Evolutionary conservation across 2,888 invertebrate species (phyloP), one percentile per base, ranked within the genome.

Genomic region (Limnephilus auricula): DNA sequence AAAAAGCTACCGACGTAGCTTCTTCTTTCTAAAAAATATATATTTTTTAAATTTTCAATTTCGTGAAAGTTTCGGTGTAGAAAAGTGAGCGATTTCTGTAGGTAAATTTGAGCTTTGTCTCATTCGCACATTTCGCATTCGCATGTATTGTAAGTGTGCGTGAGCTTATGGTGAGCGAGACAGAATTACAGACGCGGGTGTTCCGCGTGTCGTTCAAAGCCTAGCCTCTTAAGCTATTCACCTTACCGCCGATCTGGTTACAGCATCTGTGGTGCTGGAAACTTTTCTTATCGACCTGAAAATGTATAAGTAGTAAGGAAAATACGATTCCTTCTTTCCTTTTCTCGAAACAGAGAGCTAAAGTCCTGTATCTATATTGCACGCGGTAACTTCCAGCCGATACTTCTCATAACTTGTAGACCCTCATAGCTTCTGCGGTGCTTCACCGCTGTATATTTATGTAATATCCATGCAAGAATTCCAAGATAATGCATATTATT

Each of bases 401-500:
- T 65, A 65, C 65, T n/a, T 25, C n/a, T 65, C 65, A n/a, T 65
- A 65, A 65, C 65, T 65, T 65, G 65, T 9, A 25, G 65, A 65
- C 9, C 25, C 65, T 25, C 9, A 25, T 9, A n/a, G 65, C 65
- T n/a, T 6, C 65, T 25, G 65, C 25, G 65, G 65, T 65, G 65
- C 65, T 65, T 65, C 65, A n/a, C 65, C 65, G 65, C n/a, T n/a
- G 4, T 6, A 65, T n/a, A 65, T 65, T 65, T 65, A 65, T n/a
- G 65, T 65, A 65, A 65, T 65, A 65, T 65, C 18, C 65, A 65
- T 65, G 18, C 65, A 65, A 65, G 65, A 18, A 65, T 65, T 65
- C 65, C 65, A 65, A 65, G 65, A 65, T 65, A 65, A 65, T 65
- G 65, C 65, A 65, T 65, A 65, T n/a, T 65, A 65, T 65, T 65